phyloP scores from a whole-genome alignment of 2,797 vertebrate species.

The Halcyon leucocephala region DNA sequence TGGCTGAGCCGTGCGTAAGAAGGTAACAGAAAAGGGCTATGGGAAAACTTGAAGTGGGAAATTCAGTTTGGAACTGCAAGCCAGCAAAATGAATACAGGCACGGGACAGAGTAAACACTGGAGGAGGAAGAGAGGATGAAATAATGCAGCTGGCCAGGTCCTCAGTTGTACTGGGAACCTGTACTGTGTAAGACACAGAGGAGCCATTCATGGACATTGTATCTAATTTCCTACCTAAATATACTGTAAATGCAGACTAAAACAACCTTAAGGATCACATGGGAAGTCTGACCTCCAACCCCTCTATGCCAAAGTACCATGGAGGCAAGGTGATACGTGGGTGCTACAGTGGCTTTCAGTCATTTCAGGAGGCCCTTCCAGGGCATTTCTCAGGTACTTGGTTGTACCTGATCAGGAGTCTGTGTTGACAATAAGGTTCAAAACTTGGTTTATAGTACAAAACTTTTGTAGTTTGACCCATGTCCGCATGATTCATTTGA shows the following conservation, averaged over 20 bases:
- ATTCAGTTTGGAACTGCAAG: not conserved
- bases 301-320: not conserved
- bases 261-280: not conserved
- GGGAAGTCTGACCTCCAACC: not conserved
- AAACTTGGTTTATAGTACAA: not conserved
- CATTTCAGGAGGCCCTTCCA: not conserved
- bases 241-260: not conserved
- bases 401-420: not conserved
- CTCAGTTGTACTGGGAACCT: not conserved
- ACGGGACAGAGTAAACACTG: not conserved
- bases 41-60: not conserved
- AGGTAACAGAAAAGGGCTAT: not conserved
- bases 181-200: not conserved
- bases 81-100: not conserved
- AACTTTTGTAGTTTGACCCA: not conserved
- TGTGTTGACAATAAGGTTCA: not conserved
- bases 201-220: not conserved
- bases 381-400: not conserved
- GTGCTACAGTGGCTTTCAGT: not conserved
- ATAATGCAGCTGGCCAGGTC: not conserved
- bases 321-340: rapidly evolving
- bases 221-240: not conserved
- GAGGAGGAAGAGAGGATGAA: not conserved
- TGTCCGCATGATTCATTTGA: not conserved
- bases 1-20: not conserved